phyloP scores from a whole-genome alignment of 2,113 vertebrate genomes.

The Gymnobelideus leadbeateri region DNA sequence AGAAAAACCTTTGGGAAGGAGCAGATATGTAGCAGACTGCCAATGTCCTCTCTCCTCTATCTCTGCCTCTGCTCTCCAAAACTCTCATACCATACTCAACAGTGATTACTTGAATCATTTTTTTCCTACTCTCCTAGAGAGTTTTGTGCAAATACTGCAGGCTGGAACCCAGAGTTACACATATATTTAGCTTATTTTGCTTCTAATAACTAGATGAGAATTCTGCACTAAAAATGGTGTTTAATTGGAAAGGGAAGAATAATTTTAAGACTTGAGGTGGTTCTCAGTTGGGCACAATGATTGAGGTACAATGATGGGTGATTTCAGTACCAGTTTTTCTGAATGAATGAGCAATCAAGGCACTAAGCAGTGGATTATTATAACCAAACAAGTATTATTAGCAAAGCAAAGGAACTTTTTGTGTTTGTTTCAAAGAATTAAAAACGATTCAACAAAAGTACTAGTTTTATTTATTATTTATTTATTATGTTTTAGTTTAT shows the following conservation, averaged over 20 bases:
- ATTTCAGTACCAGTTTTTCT: too few relatives aligned
- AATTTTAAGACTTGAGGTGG: fast-evolving
- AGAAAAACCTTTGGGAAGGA: not conserved
- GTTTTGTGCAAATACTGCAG: not conserved
- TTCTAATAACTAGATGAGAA: not conserved
- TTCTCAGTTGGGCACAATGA: not conserved
- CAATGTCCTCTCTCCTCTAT: too few relatives aligned
- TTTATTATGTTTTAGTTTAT: not conserved
- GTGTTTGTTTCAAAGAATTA: not conserved
- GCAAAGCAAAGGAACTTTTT: slow-evolving; percentile 21
- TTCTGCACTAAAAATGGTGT: too few relatives aligned
- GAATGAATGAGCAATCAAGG: not conserved
- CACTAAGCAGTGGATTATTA: not conserved
- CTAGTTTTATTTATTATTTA: not conserved
- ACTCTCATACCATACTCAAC: not conserved
- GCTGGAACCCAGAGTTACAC: not conserved
- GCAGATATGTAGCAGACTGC: not conserved
- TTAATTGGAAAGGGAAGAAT: too few relatives aligned
- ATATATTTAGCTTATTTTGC: not conserved
- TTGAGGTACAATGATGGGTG: not conserved
- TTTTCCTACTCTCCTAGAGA: not conserved
- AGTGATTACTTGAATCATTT: not conserved
- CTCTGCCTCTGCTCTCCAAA: not conserved
- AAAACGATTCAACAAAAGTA: not conserved
- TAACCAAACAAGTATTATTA: not conserved